Evolutionary conservation across 2,888 invertebrate genomes (phyloP), one percentile per base, ranked within the genome.

Genomic region (Melitaea athalia): DNA sequence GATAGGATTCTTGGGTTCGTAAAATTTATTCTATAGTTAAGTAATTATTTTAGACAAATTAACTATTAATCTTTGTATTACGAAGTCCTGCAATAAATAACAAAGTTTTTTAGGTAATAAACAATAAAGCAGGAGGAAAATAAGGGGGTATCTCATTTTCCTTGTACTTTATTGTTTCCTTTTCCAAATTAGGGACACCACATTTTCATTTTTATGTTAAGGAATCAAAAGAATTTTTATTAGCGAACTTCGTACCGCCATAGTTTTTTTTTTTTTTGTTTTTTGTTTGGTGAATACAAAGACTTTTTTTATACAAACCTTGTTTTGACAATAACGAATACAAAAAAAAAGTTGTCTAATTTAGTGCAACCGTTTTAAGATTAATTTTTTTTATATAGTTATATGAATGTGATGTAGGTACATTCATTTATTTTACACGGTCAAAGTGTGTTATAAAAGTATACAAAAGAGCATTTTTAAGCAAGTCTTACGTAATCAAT

Each of bases 51-150:
- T 6, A 53, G 31, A 17, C 14, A n/a, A 55, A 55, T 55, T 55
- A 14, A 33, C 53, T 33, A 55, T 55, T 55, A 55, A 31, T 55
- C 53, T 33, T 52, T 52, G 31, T n/a, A 55, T 33, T n/a, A 55
- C 33, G n/a, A 55, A 33, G 33, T 6, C 53, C 53, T 24, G 53
- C 14, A 14, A 52, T 52, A 52, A 53, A 53, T 53, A 14, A 14
- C 4, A 53, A 53, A 31, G 53, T 53, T 53, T 31, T 24, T 6
- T 0, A 31, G 31, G 53, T 53, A 53, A 53, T 53, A 38, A 38
- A 38, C 8, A 38, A 38, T 24, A 24, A 24, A 24, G 24, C 24
- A 24, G 11, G 2, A 47, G 11, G 14, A 47, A 47, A 47, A 47
- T 14, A 14, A 47, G 14, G 6, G 47, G n/a, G 4, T 49, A 49